Evolutionary conservation across 2,797 vertebrate genomes (phyloP).

Genomic region (Thunnus albacares): DNA sequence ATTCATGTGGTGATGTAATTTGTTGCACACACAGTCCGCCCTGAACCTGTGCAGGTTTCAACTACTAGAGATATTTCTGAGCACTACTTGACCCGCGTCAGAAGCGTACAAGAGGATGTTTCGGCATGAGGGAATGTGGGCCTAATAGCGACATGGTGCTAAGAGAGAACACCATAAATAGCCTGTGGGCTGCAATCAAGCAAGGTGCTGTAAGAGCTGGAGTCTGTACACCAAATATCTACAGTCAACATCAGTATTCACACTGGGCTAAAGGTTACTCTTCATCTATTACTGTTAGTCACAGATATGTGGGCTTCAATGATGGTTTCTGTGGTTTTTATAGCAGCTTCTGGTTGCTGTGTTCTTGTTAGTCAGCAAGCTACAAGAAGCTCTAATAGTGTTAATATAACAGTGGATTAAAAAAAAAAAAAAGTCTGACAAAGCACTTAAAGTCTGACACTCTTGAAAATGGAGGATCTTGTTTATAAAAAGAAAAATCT

Average conservation of each 20-base stretch:
- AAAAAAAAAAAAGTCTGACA: no score
- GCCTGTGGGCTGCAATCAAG: constrained; percentile 21
- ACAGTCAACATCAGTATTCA: constrained; percentile 49
- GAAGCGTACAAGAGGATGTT: constrained; percentile 23
- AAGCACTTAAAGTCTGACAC: no score
- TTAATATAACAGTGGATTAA: no score
- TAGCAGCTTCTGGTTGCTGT: neutral
- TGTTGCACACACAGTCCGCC: neutral
- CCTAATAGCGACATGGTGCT: constrained; percentile 39
- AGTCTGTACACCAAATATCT: constrained; percentile 64
- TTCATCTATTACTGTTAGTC: neutral
- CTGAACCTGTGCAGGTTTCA: neutral
- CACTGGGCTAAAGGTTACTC: constrained; percentile 13
- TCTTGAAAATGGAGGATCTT: no score
- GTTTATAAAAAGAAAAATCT: no score
- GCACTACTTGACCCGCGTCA: constrained; percentile 14
- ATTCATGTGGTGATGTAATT: neutral
- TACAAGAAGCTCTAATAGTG: neutral
- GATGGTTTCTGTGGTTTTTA: neutral
- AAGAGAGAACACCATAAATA: constrained; percentile 69
- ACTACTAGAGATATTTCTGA: constrained; percentile 17
- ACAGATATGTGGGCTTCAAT: constrained; percentile 4
- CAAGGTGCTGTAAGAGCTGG: constrained; percentile 41
- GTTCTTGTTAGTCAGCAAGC: neutral
- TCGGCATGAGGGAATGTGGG: constrained; percentile 20